phyloP scores from a whole-genome alignment of 2,113 vertebrate species.

The Centropristis striata region DNA sequence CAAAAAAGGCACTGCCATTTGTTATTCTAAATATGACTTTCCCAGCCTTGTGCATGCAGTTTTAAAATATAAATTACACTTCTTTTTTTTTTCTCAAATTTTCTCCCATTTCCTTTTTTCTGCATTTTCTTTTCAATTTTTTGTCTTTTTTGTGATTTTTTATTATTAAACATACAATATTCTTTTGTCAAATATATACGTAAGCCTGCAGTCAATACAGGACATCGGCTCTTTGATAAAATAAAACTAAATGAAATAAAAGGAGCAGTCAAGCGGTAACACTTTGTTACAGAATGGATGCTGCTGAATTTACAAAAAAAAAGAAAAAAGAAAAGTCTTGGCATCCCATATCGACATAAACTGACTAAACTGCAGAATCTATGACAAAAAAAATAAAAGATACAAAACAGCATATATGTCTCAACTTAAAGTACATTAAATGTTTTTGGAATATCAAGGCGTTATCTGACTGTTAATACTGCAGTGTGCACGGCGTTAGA shows the following conservation, averaged over 20 bases:
- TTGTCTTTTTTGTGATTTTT: conserved; percentile 64
- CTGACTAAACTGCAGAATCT: conserved; percentile 65
- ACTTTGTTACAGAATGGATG: conserved; percentile 74
- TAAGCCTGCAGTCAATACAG: conserved; percentile 94
- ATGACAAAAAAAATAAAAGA: conserved; percentile 59
- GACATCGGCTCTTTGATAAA: conserved; percentile 87
- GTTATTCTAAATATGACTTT: conserved; percentile 91
- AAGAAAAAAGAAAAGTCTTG: conserved; percentile 16
- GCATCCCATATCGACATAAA: conserved; percentile 57
- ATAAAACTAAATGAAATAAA: conserved; percentile 71
- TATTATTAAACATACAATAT: conserved; percentile 76
- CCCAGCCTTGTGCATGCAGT: conserved; percentile 91
- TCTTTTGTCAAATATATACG: conserved; percentile 87
- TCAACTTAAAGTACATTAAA: conserved; percentile 67
- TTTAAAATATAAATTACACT: conserved; percentile 86
- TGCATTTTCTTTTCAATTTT: conserved; percentile 64
- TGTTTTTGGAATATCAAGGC: conserved; percentile 78
- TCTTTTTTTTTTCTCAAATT: conserved; percentile 50
- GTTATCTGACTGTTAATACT: conserved; percentile 71
- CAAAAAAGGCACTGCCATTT: conserved; percentile 97
- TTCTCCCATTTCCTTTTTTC: conserved; percentile 52
- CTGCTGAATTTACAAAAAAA: conserved; percentile 60
- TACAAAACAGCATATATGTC: conserved; percentile 71
- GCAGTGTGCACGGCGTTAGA: conserved; percentile 65
- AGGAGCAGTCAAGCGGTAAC: conserved; percentile 81